Base-by-base conservation (phyloP, 2,888 invertebrate species). In the Archips crataeganus region DNA sequence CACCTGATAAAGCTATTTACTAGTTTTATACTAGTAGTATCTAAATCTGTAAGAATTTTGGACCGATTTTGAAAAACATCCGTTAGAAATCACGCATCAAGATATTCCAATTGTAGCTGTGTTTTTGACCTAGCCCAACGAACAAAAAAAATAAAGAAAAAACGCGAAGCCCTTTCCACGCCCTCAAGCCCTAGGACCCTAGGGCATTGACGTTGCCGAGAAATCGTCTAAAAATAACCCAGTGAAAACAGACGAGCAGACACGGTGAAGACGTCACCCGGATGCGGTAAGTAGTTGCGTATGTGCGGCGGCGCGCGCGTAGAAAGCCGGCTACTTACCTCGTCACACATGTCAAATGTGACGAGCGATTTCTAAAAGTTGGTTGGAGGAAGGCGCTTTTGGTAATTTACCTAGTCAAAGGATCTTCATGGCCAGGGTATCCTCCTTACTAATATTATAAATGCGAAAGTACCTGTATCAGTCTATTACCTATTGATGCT, bases 291-390 rank as follows among this genome's bases (percentile, higher is more conserved):
- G 65, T 66, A 61, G 79, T 84, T 86, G 84, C 81, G 87, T 86
- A 86, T 87, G 88, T 86, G 82, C 79, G 84, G 78, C 82, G 80
- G 77, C 83, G 84, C 84, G 80, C 77, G 77, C 80, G 82, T 86
- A 88, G 90, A 90, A 90, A 90, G 90, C 78, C 82, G 76, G n/a
- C 34, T 15, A 60, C 62, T 60, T 79, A 67, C 42, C 8, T 9
- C 65, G 74, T 77, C 74, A 49, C 59, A 76, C 81, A 79, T 77
- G 67, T 39, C 65, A 78, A 76, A 77, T 47, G 49, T 11, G 54
- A 42, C 57, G 63, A 54, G 54, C 64, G 36, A 54, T 62, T 68
- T 65, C 69, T 69, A 65, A 62, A 51, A 10, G 51, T 15, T 54
- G 78, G 74, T 68, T 36, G 15, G 36, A 36, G 77, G 75, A 63